Evolutionary conservation across 2,888 invertebrate genomes (phyloP).

Genomic region (Lottia scabra): DNA sequence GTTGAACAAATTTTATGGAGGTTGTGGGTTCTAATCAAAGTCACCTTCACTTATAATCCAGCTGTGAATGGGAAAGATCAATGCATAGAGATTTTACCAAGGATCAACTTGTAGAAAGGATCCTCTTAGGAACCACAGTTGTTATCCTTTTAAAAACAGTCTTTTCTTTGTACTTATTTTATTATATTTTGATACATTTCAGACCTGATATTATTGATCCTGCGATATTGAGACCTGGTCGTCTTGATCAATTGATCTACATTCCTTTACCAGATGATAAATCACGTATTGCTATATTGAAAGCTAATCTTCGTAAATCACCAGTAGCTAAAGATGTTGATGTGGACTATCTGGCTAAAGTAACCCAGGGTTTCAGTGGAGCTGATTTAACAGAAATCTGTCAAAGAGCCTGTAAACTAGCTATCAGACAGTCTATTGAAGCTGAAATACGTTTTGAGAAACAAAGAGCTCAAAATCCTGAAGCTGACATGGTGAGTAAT

Average conservation of each 20-base stretch:
- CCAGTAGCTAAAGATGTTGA: constrained; percentile 97
- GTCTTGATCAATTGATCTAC: constrained; percentile 99
- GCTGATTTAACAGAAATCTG: constrained; percentile 99
- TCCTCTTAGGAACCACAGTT: too few relatives aligned
- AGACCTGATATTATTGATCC: constrained; percentile 96
- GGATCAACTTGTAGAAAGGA: too few relatives aligned
- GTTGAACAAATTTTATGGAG: too few relatives aligned
- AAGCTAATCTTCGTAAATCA: constrained; percentile 94
- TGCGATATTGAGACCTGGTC: constrained; percentile 97
- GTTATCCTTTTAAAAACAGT: too few relatives aligned
- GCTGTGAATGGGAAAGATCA: too few relatives aligned
- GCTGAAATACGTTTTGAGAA: constrained; percentile 92
- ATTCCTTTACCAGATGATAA: constrained; percentile 99
- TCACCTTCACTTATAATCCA: too few relatives aligned
- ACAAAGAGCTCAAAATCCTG: constrained; percentile 83
- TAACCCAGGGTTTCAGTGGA: constrained; percentile 95
- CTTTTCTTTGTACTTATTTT: too few relatives aligned
- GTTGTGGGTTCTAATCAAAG: too few relatives aligned
- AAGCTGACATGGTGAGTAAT: constrained; percentile 70
- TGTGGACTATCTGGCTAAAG: constrained; percentile 76
- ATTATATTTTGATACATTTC: constrained; percentile 42
- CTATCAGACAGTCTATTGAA: constrained; percentile 98
- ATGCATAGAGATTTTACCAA: too few relatives aligned
- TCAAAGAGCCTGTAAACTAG: constrained; percentile 98
- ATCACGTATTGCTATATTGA: constrained; percentile 95